Conservation (phyloP, 2,113 vertebrate species). For the Miniopterus natalensis region DNA sequence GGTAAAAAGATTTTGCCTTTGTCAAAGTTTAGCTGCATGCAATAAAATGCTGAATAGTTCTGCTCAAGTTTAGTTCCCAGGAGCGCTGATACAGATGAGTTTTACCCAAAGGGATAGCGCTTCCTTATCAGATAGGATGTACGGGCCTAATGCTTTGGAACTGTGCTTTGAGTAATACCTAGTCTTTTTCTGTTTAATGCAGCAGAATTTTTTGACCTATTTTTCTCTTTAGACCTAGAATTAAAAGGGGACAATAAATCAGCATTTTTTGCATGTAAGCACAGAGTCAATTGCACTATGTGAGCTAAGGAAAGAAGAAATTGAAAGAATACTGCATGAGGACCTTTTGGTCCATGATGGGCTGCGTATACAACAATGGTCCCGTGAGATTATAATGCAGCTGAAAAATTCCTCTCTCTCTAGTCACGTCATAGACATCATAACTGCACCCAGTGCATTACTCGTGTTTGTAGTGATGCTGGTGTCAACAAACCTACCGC, state of each 20-base stretch:
- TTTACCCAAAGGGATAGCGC: background rate
- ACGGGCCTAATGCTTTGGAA: background rate
- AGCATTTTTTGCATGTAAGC: background rate
- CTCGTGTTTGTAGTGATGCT: background rate
- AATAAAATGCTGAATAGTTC: background rate
- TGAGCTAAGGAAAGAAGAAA: background rate
- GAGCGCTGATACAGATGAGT: background rate
- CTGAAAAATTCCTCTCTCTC: background rate
- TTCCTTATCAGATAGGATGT: background rate
- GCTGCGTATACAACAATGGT: background rate
- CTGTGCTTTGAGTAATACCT: background rate
- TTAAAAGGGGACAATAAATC: slow-evolving; percentile 6
- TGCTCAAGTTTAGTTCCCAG: background rate
- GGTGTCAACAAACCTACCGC: background rate
- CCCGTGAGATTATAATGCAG: background rate
- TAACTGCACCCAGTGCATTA: background rate
- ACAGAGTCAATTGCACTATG: background rate
- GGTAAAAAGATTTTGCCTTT: slow-evolving; percentile 47
- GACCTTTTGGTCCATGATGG: background rate
- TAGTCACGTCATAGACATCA: background rate
- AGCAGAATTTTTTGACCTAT: background rate
- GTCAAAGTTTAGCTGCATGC: slow-evolving; percentile 3
- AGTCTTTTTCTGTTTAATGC: background rate
- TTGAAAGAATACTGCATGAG: background rate
- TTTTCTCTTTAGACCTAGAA: background rate